Evolutionary conservation across 1,140 invertebrate genomes (phyloP).

Genomic region (Palaemon carinicauda): DNA sequence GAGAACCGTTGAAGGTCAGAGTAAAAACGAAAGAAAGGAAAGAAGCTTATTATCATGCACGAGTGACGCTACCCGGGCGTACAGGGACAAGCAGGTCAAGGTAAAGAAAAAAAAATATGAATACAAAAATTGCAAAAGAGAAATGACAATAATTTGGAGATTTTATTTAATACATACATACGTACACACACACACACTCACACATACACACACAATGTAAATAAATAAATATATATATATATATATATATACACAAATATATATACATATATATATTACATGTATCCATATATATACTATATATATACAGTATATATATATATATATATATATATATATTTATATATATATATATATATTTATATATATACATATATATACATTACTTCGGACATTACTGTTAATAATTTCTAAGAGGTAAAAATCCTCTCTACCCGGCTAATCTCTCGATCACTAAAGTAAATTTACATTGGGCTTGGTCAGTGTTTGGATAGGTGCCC

Average conservation of each 20-base stretch:
- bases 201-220: neutral
- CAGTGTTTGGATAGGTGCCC: no score
- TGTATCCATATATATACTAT: neutral
- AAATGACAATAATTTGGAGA: neutral
- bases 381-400: no score
- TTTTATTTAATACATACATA: neutral
- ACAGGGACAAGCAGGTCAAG: no score
- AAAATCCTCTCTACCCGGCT: no score
- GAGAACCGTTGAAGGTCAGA: neutral
- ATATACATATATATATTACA: neutral
- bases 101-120: no score
- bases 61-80: no score
- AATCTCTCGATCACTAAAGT: no score
- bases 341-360: neutral
- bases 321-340: neutral
- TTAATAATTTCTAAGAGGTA: no score
- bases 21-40: no score
- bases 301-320: neutral
- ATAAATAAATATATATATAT: neutral
- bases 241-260: neutral
- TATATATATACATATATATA: neutral
- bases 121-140: no score
- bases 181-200: neutral
- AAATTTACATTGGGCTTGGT: no score
- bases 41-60: no score